These are phyloP conservation scores for Forbesichthys agassizii DNA, from an alignment of 2,113 vertebrate species.

Conservation along the genomic window DNA sequence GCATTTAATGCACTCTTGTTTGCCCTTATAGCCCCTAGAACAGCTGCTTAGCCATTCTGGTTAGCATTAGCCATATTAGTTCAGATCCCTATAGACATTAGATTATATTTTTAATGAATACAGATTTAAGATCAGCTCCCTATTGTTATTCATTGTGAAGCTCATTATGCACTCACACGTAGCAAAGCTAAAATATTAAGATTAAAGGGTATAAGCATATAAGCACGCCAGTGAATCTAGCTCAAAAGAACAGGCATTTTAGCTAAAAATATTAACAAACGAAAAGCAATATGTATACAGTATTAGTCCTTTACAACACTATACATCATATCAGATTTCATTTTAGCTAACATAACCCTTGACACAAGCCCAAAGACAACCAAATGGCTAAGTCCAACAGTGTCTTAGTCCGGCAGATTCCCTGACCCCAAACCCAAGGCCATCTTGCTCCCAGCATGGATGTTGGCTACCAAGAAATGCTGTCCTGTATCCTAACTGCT, in stretches of 20 bases:
- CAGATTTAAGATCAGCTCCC: background rate
- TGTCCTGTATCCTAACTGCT: too few relatives aligned
- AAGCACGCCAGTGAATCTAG: too few relatives aligned
- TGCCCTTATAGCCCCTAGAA: too few relatives aligned
- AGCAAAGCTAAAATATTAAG: background rate
- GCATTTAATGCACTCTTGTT: slow-evolving; percentile 20
- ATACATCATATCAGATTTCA: background rate
- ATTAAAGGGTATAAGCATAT: background rate
- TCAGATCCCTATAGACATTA: background rate
- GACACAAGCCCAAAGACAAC: background rate
- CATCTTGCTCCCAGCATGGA: slow-evolving; percentile 28
- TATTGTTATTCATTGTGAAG: background rate
- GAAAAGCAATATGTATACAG: too few relatives aligned
- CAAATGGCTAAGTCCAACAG: slow-evolving; percentile 17
- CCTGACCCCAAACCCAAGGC: slow-evolving; percentile 33
- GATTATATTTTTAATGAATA: background rate
- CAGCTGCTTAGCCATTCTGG: background rate
- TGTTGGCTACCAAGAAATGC: too few relatives aligned
- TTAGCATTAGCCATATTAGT: background rate
- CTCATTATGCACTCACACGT: background rate
- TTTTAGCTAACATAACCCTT: background rate
- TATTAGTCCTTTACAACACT: too few relatives aligned
- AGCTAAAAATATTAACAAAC: too few relatives aligned
- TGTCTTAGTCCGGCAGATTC: slow-evolving; percentile 25
- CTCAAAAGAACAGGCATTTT: too few relatives aligned